A percentile compares a stretch with the other conserved stretches of the same genome.
Evolutionary conservation across 2,888 invertebrate species (phyloP).

Genomic region (Stenichneumon culpator): DNA sequence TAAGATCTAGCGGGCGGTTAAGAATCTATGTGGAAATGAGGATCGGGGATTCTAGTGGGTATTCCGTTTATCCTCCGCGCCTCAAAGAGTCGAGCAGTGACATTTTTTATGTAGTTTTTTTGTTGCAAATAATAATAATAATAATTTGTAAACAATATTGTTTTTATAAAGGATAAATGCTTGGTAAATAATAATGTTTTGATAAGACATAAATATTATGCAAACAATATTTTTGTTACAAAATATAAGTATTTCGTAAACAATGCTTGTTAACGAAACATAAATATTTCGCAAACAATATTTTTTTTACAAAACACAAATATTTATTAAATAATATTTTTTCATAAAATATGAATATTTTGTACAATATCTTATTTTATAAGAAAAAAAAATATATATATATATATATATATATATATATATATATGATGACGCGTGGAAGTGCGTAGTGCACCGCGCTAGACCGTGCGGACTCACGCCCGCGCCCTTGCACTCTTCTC

Average conservation of each 20-base stretch:
- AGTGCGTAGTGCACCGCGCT: background rate
- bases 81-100: background rate
- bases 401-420: background rate
- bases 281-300: too few species aligned
- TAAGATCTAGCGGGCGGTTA: background rate
- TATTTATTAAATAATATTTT: too few species aligned
- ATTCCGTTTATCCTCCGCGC: too few species aligned
- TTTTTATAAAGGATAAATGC: too few species aligned
- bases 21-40: background rate
- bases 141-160: too few species aligned
- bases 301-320: too few species aligned
- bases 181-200: too few species aligned
- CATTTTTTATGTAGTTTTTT: background rate
- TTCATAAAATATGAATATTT: background rate
- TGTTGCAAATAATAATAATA: background rate
- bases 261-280: too few species aligned
- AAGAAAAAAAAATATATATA: background rate
- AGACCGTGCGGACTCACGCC: constrained; percentile 29
- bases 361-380: background rate
- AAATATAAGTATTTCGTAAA: too few species aligned
- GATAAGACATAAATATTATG: too few species aligned
- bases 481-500: constrained; percentile 61
- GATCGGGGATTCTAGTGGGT: background rate
- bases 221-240: too few species aligned
- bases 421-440: background rate